Percentiles rank a stretch among this genome's conserved stretches.
Conservation (phyloP, 1,140 invertebrate species). For the Diprion similis region DNA sequence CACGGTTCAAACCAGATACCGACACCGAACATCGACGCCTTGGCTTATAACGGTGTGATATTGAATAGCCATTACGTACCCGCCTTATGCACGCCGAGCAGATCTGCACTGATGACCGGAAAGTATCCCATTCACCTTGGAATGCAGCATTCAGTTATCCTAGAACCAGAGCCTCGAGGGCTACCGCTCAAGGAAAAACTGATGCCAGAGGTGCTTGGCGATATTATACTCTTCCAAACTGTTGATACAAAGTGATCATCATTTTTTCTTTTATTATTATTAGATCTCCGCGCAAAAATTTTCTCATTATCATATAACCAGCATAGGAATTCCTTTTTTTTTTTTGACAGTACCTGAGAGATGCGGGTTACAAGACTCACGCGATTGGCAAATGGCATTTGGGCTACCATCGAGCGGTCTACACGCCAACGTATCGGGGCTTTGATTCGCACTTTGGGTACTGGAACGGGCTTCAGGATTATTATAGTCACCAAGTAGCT, state of each 20-base stretch:
- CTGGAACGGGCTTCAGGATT: conserved; percentile 83
- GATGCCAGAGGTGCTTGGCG: conserved; percentile 66
- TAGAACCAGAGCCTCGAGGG: conserved; percentile 75
- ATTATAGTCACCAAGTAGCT: conserved; percentile 74
- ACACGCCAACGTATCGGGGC: conserved; percentile 80
- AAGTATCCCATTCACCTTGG: conserved; percentile 84
- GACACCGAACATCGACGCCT: conserved; percentile 84
- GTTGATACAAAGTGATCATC: too few relatives aligned
- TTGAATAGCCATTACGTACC: conserved; percentile 79
- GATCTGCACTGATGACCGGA: conserved; percentile 80
- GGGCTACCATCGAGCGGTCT: conserved; percentile 74
- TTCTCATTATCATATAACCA: neutral
- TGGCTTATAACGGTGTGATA: conserved; percentile 80
- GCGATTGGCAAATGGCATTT: conserved; percentile 94
- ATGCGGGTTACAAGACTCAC: conserved; percentile 81
- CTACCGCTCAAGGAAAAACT: conserved; percentile 75
- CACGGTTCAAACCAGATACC: conserved; percentile 85
- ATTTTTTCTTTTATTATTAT: neutral
- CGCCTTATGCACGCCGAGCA: conserved; percentile 80
- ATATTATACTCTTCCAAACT: too few relatives aligned
- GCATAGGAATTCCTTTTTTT: conserved; percentile 6
- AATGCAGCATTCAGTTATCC: conserved; percentile 79
- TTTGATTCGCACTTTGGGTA: conserved; percentile 88
- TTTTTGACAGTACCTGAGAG: conserved; percentile 66
- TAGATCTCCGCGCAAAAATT: neutral